phyloP scores from a whole-genome alignment of 2,888 invertebrate species.

The Apotomis capreana region DNA sequence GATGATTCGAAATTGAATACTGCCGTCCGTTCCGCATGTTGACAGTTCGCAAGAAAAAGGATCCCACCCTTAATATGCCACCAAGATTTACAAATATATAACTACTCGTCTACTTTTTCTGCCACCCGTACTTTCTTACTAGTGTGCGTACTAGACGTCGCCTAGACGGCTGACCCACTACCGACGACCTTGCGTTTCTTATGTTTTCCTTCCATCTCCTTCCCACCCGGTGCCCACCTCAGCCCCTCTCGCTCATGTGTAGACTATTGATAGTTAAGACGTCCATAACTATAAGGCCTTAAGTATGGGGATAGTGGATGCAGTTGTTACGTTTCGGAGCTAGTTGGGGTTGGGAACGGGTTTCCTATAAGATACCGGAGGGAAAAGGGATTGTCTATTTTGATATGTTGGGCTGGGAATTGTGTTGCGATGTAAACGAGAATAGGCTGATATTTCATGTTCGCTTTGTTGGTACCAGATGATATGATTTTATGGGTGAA shows the following conservation, averaged over 20 bases:
- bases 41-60: no score
- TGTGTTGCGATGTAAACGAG: neutral
- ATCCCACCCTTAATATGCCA: no score
- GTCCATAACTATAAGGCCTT: slow-evolving; percentile 40
- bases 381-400: slow-evolving; percentile 38
- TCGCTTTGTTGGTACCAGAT: neutral
- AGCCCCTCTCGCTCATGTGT: slow-evolving; percentile 56
- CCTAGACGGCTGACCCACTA: slow-evolving; percentile 82
- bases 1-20: no score
- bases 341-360: slow-evolving; percentile 32
- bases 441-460: neutral
- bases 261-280: slow-evolving; percentile 75
- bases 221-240: slow-evolving; percentile 53
- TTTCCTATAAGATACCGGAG: slow-evolving; percentile 42
- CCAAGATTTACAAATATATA: slow-evolving; percentile 3
- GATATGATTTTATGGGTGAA: neutral
- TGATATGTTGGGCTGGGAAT: slow-evolving; percentile 25
- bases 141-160: slow-evolving; percentile 80
- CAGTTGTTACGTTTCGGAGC: slow-evolving; percentile 27
- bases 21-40: no score
- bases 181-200: slow-evolving; percentile 80
- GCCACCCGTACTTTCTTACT: slow-evolving; percentile 57
- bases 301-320: slow-evolving; percentile 21
- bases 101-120: slow-evolving; percentile 45
- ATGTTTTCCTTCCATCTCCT: slow-evolving; percentile 72